Conservation (phyloP, 92 coral and sea anemone genomes). For the Porites divaricata region DNA sequence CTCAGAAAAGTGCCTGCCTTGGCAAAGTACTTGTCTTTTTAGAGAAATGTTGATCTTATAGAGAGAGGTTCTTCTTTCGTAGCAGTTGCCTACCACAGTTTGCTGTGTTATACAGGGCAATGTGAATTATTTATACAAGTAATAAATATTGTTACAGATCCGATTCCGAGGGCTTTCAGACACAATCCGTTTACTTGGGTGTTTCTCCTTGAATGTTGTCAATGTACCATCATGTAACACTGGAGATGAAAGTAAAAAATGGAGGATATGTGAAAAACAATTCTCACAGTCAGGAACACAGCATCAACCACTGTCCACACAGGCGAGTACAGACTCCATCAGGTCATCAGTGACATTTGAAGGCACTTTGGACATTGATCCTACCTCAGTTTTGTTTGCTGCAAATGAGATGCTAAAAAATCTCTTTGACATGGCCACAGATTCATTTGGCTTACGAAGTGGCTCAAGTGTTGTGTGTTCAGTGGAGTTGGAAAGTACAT, state of each 20-base stretch:
- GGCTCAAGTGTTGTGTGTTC: slow-evolving; percentile 56
- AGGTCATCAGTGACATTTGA: slow-evolving; percentile 68
- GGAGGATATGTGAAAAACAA: slow-evolving; percentile 41
- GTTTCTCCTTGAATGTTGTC: slow-evolving; percentile 72
- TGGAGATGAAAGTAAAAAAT: slow-evolving; percentile 44
- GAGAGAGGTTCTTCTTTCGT: neutral
- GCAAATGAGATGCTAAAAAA: slow-evolving; percentile 91
- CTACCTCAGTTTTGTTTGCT: slow-evolving; percentile 72
- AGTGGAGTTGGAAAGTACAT: slow-evolving; percentile 34
- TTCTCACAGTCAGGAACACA: slow-evolving; percentile 42
- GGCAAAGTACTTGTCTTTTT: neutral
- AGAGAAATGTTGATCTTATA: neutral
- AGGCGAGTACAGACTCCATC: slow-evolving; percentile 60
- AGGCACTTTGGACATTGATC: slow-evolving; percentile 53
- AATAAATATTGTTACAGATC: slow-evolving; percentile 53
- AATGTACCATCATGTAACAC: slow-evolving; percentile 49
- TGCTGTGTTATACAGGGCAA: too few species aligned
- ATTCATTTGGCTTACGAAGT: slow-evolving; percentile 80
- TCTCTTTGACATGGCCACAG: slow-evolving; percentile 95
- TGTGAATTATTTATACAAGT: too few species aligned
- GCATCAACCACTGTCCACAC: slow-evolving; percentile 64
- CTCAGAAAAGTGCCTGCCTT: neutral
- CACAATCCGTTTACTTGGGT: slow-evolving; percentile 91
- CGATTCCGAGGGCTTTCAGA: slow-evolving; percentile 94
- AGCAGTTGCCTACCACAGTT: neutral